Evolutionary conservation across 2,888 invertebrate species (phyloP), one percentile per base, ranked within the genome.

Genomic region (Drosophila pseudotakahashii): DNA sequence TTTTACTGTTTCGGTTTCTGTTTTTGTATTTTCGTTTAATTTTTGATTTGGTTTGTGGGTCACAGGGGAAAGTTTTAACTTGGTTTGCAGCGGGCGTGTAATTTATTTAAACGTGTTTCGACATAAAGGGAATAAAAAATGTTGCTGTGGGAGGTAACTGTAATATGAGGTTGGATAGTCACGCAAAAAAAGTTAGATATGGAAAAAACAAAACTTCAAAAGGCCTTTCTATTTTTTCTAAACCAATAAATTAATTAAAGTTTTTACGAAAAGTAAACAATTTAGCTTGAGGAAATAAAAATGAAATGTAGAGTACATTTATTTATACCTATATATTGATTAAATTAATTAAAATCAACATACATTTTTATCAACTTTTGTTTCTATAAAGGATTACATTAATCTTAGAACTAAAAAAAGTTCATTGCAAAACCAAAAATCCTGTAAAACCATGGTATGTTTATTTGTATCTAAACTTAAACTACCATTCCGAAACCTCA

Each of bases 1-100:
- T 58, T 52, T 64, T 73, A 66, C 50, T 72, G 48, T 53, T 47
- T 61, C 58, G 48, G 42, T 61, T 36, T 69, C 45, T 59, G 51
- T 59, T 47, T 71, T 53, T 71, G 51, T 70, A 47, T 67, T 71
- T 53, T 37, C 57, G 50, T 73, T 76, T 78, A 39, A 76, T 64
- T 76, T 83, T 73, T 73, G 75, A 67, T 80, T 78, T 63, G 64
- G 72, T 78, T 79, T 80, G 75, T 83, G 75, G 78, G 83, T 70
- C 80, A 74, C 13, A 68, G 61, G 61, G 63, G 50, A 54, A 67
- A 71, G 74, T 74, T 71, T 71, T 73, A 64, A 64, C 64, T 73
- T 19, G 48, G 39, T 63, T 69, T 72, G 67, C 16, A 32, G 37
- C 32, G 48, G 54, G 51, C 32, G 39, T 57, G 54, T 68, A 74